Evolutionary conservation across 1,140 invertebrate species (phyloP).

Genomic region (Meteorus sp.): DNA sequence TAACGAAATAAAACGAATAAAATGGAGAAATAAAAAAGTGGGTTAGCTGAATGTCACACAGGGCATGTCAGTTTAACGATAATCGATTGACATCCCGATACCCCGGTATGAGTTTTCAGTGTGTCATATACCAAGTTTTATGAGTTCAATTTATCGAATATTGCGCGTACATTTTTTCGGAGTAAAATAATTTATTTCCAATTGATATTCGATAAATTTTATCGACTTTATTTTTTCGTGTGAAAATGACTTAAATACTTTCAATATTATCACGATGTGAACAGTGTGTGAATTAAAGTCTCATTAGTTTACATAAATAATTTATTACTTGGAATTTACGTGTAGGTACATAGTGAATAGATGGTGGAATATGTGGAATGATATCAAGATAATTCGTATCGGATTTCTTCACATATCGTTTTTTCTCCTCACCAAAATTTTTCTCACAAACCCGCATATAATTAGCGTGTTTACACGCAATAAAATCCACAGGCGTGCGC

Average conservation of each 20-base stretch:
- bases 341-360: too few relatives aligned
- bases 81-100: conserved; percentile 15
- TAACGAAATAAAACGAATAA: background rate
- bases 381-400: background rate
- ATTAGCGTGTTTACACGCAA: conserved; percentile 37
- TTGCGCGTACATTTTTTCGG: too few relatives aligned
- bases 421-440: conserved; percentile 8
- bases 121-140: background rate
- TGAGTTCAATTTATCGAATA: conserved; percentile 5
- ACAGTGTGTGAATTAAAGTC: too few relatives aligned
- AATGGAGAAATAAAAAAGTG: conserved; percentile 6
- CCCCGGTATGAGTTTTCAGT: background rate
- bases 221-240: too few relatives aligned
- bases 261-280: too few relatives aligned
- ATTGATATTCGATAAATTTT: too few relatives aligned
- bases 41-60: background rate
- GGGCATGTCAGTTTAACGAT: background rate
- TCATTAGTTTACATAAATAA: too few relatives aligned
- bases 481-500: conserved; percentile 23
- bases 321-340: too few relatives aligned
- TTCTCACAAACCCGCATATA: conserved; percentile 20
- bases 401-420: background rate
- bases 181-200: too few relatives aligned
- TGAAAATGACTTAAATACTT: too few relatives aligned
- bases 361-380: background rate